phyloP scores from a whole-genome alignment of 2,797 vertebrate species.

The Enteromius thamalakanensis region DNA sequence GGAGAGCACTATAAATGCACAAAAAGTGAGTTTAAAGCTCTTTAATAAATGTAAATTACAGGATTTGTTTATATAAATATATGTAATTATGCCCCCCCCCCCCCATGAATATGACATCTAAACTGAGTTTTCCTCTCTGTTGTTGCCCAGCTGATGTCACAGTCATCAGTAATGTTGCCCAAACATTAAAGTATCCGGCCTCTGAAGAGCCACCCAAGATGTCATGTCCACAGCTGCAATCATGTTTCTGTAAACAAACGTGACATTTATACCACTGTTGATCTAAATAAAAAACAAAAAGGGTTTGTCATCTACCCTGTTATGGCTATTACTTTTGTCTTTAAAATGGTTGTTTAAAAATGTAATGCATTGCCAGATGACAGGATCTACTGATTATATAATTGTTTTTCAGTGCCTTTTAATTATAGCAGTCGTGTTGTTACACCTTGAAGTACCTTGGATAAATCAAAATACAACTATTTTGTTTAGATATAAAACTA shows the following conservation, averaged over 20 bases:
- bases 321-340: background rate
- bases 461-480: background rate
- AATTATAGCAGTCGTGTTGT: background rate
- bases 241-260: background rate
- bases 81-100: background rate
- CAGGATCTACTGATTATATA: background rate
- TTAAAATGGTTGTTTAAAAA: background rate
- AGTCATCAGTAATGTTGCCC: slow-evolving; percentile 87
- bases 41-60: background rate
- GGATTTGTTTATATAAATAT: background rate
- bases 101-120: background rate
- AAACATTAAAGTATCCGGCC: slow-evolving; percentile 78
- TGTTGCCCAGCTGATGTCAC: slow-evolving; percentile 82
- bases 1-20: slow-evolving; percentile 80
- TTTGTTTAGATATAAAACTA: background rate
- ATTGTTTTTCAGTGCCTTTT: slow-evolving; percentile 6
- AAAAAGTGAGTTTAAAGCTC: slow-evolving; percentile 80
- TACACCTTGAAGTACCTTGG: background rate
- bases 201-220: slow-evolving; percentile 6
- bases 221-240: background rate
- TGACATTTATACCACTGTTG: background rate
- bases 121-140: slow-evolving; percentile 28
- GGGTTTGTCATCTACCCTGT: background rate
- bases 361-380: background rate
- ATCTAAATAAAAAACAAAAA: background rate